Base-by-base conservation (phyloP, 30 jellyfish, hydroid and myxozoan genomes). In the Phacellophora camtschatica region DNA sequence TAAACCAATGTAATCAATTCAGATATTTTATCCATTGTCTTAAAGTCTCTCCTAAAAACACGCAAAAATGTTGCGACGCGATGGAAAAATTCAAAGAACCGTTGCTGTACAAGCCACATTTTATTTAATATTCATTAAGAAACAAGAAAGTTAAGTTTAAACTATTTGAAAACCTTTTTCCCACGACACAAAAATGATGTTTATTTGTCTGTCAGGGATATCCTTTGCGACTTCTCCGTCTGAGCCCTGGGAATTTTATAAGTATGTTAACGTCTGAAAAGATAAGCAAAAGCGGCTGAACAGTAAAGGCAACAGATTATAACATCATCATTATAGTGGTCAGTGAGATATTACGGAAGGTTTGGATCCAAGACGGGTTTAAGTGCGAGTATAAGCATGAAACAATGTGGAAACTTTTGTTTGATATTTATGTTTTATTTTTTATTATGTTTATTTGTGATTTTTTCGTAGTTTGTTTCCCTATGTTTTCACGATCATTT, bases 251-350 rank as follows among this genome's bases (percentile, higher is more conserved):
- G 71, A 53, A 32, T 31, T 1, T 5, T 33, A 39, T 53, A 73
- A 73, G 75, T 6, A 10, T 18, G 71, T 73, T 73, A 73, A 11
- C 45, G 86, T 73, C 86, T 73, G 71, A 48, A 13, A n/a, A n/a
- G n/a, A n/a, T n/a, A n/a, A n/a, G n/a, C n/a, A n/a, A n/a, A n/a
- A n/a, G n/a, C n/a, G n/a, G 2, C 16, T 23, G 62, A 42, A 19
- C 42, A 67, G 46, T 54, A 66, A 43, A 11, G 46, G 62, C 53
- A 20, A 67, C 49, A 37, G 19, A 51, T 67, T 67, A 67, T 67
- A 39, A 73, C 33, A 74, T 50, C 65, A 64, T 73, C 25, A 73
- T 73, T 56, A 51, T 73, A 49, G 86, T 36, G 86, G 86, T 73
- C 72, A 33, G 75, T 25, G 51, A 28, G 36, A 74, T 2, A 48